Evolutionary conservation across 1,140 invertebrate species (phyloP).

Genomic region (Charaxes varanes): DNA sequence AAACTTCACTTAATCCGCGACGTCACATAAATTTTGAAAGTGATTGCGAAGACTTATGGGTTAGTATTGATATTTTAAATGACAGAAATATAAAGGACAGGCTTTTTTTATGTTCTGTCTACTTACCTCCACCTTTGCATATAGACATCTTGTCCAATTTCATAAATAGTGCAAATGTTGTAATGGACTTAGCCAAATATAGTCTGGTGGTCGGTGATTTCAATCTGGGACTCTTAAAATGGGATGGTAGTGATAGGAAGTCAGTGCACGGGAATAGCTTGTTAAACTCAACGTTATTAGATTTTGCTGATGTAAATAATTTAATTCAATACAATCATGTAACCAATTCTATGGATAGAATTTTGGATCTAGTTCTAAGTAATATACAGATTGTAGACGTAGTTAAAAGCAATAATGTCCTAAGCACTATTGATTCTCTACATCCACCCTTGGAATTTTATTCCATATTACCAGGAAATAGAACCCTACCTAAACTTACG

Average conservation of each 20-base stretch:
- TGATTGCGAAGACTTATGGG: conserved; percentile 10
- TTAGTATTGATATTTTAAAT: conserved; percentile 1
- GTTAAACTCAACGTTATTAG: not conserved
- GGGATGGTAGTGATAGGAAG: not conserved
- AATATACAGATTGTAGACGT: not conserved
- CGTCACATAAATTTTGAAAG: conserved; percentile 3
- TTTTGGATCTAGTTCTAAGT: not conserved
- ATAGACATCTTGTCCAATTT: not conserved
- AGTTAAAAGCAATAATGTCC: not conserved
- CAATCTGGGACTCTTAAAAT: not conserved
- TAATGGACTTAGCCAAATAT: not conserved
- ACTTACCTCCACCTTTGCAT: conserved; percentile 2
- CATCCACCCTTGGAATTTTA: not conserved
- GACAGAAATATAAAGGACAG: not conserved
- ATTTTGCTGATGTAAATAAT: not conserved
- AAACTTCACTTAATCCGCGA: not conserved
- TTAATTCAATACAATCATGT: not conserved
- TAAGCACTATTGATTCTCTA: not conserved
- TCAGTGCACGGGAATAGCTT: not conserved
- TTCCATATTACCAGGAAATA: not conserved
- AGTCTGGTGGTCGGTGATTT: not conserved
- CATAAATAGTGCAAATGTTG: not conserved
- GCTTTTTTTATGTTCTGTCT: conserved; percentile 1
- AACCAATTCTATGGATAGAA: not conserved
- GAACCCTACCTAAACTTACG: not conserved